Percentiles rank a stretch among this genome's conserved stretches.
Evolutionary conservation across 1,140 invertebrate species (phyloP).

Genomic region (Trichonephila clavipes): DNA sequence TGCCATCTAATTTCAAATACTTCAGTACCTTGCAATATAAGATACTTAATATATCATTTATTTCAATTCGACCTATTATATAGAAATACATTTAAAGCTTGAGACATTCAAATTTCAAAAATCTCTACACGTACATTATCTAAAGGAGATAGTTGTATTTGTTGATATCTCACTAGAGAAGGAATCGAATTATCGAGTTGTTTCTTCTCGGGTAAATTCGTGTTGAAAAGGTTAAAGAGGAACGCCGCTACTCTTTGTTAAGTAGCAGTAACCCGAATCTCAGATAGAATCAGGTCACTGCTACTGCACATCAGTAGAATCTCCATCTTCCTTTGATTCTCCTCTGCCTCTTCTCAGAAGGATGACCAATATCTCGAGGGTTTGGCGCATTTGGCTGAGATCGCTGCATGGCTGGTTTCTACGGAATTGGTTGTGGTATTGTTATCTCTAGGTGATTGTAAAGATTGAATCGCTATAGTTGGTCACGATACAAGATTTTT

Average conservation of each 20-base stretch:
- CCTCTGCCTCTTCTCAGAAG: neutral
- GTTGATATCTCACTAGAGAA: neutral
- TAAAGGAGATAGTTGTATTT: neutral
- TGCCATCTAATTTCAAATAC: no score
- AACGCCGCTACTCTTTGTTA: neutral
- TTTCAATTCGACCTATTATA: no score
- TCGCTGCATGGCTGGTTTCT: neutral
- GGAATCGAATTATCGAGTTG: conserved; percentile 13
- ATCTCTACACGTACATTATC: neutral
- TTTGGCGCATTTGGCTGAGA: neutral
- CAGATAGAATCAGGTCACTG: conserved; percentile 7
- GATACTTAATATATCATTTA: no score
- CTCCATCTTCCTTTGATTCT: neutral
- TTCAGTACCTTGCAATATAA: no score
- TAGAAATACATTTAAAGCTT: neutral
- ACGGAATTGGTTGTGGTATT: neutral
- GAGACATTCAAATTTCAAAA: neutral
- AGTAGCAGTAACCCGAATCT: conserved; percentile 16
- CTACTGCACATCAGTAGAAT: neutral
- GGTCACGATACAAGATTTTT: conserved; percentile 1
- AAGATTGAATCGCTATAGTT: neutral
- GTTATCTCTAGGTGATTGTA: neutral
- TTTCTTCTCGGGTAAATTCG: neutral
- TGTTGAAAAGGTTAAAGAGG: conserved; percentile 21
- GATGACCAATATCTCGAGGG: neutral